phyloP scores from a whole-genome alignment of 2,113 vertebrate species.

The Pluvialis apricaria region DNA sequence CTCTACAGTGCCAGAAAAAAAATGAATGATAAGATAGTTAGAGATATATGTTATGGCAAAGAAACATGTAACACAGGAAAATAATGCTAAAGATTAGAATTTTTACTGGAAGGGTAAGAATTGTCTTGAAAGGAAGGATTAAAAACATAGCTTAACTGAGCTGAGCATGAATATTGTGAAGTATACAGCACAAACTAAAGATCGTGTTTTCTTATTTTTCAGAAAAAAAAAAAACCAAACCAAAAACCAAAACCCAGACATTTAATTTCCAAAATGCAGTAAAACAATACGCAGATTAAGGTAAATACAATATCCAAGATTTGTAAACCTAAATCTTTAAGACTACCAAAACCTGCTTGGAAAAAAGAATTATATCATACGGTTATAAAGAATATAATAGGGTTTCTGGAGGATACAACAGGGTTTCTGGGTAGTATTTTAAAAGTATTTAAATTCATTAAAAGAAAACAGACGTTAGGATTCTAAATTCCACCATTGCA shows the following conservation, averaged over 20 bases:
- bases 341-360: background rate
- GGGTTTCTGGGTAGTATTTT: background rate
- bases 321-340: background rate
- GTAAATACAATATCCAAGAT: background rate
- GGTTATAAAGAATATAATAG: background rate
- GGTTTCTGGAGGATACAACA: background rate
- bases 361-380: background rate
- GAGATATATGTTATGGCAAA: background rate
- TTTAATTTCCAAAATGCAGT: background rate
- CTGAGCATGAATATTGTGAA: background rate
- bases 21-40: background rate
- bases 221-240: background rate
- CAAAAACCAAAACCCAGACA: fast-evolving
- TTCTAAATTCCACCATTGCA: background rate
- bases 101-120: background rate
- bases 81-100: background rate
- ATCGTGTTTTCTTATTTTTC: fast-evolving
- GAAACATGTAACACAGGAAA: background rate
- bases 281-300: background rate
- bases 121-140: background rate
- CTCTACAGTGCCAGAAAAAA: background rate
- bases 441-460: background rate
- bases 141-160: background rate
- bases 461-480: background rate
- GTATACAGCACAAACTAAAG: background rate